Percentiles rank a stretch among this genome's conserved stretches.
Conservation (phyloP, 2,888 invertebrate genomes). For the Drosophila multiciliata region DNA sequence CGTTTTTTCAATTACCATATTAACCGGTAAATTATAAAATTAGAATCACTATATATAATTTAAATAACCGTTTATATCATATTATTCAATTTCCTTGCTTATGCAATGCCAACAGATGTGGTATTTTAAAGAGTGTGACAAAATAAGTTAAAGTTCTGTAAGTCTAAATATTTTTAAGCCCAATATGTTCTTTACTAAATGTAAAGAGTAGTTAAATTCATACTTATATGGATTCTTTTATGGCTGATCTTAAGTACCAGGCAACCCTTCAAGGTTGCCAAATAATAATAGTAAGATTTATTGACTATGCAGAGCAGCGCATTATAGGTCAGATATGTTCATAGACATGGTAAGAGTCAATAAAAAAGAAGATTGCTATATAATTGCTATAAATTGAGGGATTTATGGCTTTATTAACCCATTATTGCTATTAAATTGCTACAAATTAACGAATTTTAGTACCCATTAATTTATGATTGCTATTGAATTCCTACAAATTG, state of each 20-base stretch:
- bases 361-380: neutral
- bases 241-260: neutral
- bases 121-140: constrained; percentile 7
- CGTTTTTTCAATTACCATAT: constrained; percentile 9
- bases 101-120: neutral
- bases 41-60: neutral
- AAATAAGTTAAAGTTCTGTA: constrained; percentile 3
- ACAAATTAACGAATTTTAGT: too few relatives aligned
- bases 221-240: neutral
- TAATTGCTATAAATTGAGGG: neutral
- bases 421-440: too few relatives aligned
- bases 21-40: neutral
- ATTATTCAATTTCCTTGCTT: neutral
- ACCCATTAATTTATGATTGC: too few relatives aligned
- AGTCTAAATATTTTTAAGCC: neutral
- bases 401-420: too few relatives aligned
- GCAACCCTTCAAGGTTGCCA: neutral
- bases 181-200: neutral
- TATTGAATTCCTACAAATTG: too few relatives aligned
- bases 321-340: neutral
- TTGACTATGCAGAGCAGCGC: neutral
- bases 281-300: neutral
- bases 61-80: neutral
- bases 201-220: neutral
- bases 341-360: neutral